Base-by-base conservation (phyloP, 2,113 vertebrate species). In the Boulengeromyrus knoepffleri region DNA sequence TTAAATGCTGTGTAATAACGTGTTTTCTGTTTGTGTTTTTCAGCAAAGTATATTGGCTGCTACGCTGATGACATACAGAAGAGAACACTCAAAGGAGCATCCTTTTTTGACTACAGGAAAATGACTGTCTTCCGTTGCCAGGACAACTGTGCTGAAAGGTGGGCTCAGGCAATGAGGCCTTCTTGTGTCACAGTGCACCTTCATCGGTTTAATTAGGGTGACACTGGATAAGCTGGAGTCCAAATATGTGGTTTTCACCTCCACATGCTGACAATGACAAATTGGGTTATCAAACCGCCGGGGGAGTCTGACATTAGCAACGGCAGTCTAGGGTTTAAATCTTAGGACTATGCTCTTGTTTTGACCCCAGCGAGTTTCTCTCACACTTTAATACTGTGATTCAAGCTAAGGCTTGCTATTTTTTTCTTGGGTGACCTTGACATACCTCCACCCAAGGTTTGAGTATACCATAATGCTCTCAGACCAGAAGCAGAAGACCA, bases 71-170 rank as follows among this genome's bases (percentile, higher is more conserved):
- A 97, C 95, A 98, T 96, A 70, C 96, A 96, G 90, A 97, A 92
- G 74, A 95, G 98, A 92, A 97, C 97, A 0, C 97, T 99, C 89
- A 96, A 97, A 24, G 99, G 99, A 31, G 96, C 97, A 90, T 99
- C 98, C 92, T 99, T 99, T 95, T 97, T 98, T 2, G 99, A 99
- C 98, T 99, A 99, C 97, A 99, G 98, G 94, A 99, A 98, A 96
- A 99, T 99, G 99, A 99, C 99, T 10, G 94, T 99, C 91, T 99
- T 99, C 93, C 99, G 98, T 94, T 99, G 98, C 96, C 99, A 99
- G 94, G 99, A 99, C 97, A 99, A 98, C 97, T 99, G 99, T 83
- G 99, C 97, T 0, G 98, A 99, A 94, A 96, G 99, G 99, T 99
- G 97, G 91, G 96, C 62, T 15, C 39, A 17, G 5, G 52, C 89